Conservation (phyloP, 2,888 invertebrate genomes). For the Ctena decussata region DNA sequence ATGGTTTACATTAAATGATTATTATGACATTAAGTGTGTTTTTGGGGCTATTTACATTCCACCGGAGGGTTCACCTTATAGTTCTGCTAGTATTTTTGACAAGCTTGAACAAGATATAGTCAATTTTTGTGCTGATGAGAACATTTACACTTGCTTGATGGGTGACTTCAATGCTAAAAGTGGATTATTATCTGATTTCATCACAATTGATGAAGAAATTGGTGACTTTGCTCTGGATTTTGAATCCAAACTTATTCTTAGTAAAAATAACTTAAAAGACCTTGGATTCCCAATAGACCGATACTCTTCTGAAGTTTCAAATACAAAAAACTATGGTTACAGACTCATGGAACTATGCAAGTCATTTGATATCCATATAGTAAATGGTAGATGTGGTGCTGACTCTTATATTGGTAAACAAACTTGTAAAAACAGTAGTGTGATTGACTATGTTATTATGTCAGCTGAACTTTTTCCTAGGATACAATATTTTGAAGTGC, state of each 20-base stretch:
- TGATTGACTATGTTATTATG: slow-evolving; percentile 12
- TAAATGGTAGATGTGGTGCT: background rate
- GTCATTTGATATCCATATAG: background rate
- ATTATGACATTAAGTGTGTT: slow-evolving; percentile 2
- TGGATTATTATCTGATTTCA: background rate
- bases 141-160: background rate
- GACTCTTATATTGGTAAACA: background rate
- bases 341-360: background rate
- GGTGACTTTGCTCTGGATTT: background rate
- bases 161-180: slow-evolving; percentile 3
- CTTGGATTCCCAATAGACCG: background rate
- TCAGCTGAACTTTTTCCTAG: slow-evolving; percentile 1
- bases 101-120: background rate
- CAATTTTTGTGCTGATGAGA: background rate
- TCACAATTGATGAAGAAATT: background rate
- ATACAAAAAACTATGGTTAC: background rate
- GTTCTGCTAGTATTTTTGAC: slow-evolving; percentile 6
- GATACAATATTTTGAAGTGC: slow-evolving; percentile 3
- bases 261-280: slow-evolving; percentile 4
- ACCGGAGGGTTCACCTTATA: slow-evolving; percentile 5
- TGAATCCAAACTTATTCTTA: slow-evolving; percentile 1
- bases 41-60: slow-evolving; percentile 11
- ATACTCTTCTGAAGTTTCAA: background rate
- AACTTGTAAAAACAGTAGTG: background rate
- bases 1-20: background rate